Percentiles rank a stretch among this genome's conserved stretches.
phyloP scores from a whole-genome alignment of 1,140 invertebrate species.

The Euschistus heros region DNA sequence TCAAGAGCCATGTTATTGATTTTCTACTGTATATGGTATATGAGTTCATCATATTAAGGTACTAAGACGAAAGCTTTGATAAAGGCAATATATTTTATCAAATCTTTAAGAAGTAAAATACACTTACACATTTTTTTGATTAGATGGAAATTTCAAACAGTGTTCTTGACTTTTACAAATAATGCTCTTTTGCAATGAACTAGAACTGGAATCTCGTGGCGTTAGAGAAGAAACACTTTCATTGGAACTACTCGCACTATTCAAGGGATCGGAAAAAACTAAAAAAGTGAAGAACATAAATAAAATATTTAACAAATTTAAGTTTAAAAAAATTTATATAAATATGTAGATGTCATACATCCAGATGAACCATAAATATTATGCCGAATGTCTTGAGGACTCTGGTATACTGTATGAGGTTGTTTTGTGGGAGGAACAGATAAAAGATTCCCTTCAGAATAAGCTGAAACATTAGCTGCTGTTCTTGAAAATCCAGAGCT shows the following conservation, averaged over 20 bases:
- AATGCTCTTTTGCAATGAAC: conserved; percentile 11
- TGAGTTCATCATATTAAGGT: no score
- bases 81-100: no score
- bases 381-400: conserved; percentile 19
- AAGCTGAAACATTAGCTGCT: conserved; percentile 19
- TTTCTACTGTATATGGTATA: no score
- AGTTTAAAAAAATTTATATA: neutral
- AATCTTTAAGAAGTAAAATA: no score
- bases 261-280: conserved; percentile 28
- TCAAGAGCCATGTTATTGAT: no score
- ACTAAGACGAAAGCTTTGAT: no score
- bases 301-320: neutral
- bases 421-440: conserved; percentile 12
- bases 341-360: neutral
- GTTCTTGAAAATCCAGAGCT: neutral
- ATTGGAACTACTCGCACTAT: conserved; percentile 58
- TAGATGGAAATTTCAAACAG: conserved; percentile 4
- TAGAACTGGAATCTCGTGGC: conserved; percentile 33
- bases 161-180: conserved; percentile 8
- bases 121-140: conserved; percentile 22
- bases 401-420: conserved; percentile 22
- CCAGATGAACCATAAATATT: conserved; percentile 11
- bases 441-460: conserved; percentile 21
- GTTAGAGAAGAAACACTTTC: conserved; percentile 58
- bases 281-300: conserved; percentile 16